Evolutionary conservation across 2,113 vertebrate genomes (phyloP), one percentile per base, ranked within the genome.

Genomic region (Elanus axillaris): DNA sequence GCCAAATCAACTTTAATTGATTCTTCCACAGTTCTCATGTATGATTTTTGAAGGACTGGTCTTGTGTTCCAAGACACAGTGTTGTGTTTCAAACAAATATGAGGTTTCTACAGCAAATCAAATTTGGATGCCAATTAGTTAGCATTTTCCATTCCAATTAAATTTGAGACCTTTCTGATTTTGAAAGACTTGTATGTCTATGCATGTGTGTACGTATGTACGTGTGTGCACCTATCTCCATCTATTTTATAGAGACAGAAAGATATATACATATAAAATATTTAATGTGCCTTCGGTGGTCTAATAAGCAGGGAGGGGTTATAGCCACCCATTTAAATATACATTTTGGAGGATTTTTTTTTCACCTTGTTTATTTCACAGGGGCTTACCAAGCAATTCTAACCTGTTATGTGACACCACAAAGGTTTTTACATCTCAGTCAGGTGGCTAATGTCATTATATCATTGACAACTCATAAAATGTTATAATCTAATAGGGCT

Each of bases 1-100:
- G 98, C 97, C 98, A 98, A 98, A 98, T 98, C 98, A 98, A 98
- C 98, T 98, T 98, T 98, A 99, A 99, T 98, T 99, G 98, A 99
- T 98, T 98, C 98, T 96, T 98, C 94, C 95, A 97, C 81, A 96
- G 97, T 90, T 53, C 98, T 96, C 97, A 47, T 92, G 95, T 97
- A 97, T 97, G 95, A 97, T 95, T 98, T 98, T 97, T 98, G 98
- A 98, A 98, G 97, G 98, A 98, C 96, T 97, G 95, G 97, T 97
- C 96, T 98, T 97, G 96, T 97, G 97, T 98, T 98, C 97, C 97
- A 97, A 98, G 97, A 94, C 96, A 98, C 93, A 97, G 97, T 96
- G 97, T 98, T 98, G 97, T 97, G 98, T 98, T 98, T 98, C 98
- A 98, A 98, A 98, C 98, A 98, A 98, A 98, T 97, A 98, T 97